Evolutionary conservation across 2,888 invertebrate species (phyloP).

Genomic region (Seladonia tumulorum): DNA sequence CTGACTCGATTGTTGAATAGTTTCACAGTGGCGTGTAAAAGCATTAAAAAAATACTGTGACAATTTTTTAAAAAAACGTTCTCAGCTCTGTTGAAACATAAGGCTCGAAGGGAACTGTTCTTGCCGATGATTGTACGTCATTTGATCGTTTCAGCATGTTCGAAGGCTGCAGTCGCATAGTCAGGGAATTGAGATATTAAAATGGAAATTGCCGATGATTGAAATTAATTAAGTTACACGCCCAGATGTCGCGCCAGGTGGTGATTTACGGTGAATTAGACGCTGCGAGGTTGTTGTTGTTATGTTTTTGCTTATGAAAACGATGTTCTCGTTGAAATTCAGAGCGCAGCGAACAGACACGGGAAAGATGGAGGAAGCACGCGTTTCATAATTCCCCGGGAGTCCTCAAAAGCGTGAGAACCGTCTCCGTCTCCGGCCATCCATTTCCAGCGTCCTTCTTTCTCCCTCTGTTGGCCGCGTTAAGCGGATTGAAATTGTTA

Average conservation of each 20-base stretch:
- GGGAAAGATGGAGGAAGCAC: conserved; percentile 21
- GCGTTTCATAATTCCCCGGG: conserved; percentile 42
- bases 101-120: not conserved
- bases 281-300: conserved; percentile 24
- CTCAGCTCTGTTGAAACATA: too few relatives aligned
- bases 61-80: too few relatives aligned
- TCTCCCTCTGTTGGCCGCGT: conserved; percentile 18
- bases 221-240: conserved; percentile 39
- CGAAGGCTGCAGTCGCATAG: not conserved
- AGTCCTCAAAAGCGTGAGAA: conserved; percentile 49
- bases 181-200: conserved; percentile 37
- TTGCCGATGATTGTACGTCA: not conserved
- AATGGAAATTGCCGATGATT: conserved; percentile 32
- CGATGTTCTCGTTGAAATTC: conserved; percentile 40
- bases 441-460: not conserved
- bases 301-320: conserved; percentile 37
- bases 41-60: too few relatives aligned
- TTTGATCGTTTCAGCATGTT: not conserved
- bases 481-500: conserved; percentile 50
- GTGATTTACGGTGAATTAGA: conserved; percentile 20
- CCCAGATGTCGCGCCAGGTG: not conserved
- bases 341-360: conserved; percentile 26
- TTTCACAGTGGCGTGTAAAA: too few relatives aligned
- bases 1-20: not conserved
- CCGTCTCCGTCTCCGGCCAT: conserved; percentile 25